Conservation (phyloP, 2,113 vertebrate genomes). For the rabbit (Oryctolagus cuniculus) region mOryCun1.1 NC_091441.1:50518001-50518500, state of each 20-base stretch:
- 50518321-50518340: slow-evolving; percentile 80
- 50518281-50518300: slow-evolving; percentile 46
- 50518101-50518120: background rate
- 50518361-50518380: slow-evolving; percentile 80
- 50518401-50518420: slow-evolving; percentile 69
- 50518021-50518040: background rate
- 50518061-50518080: background rate
- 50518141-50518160: slow-evolving; percentile 23
- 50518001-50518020: background rate
- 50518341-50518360: slow-evolving; percentile 64
- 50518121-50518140: slow-evolving; percentile 44
- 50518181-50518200: slow-evolving; percentile 55
- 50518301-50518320: slow-evolving; percentile 73
- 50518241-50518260: slow-evolving; percentile 69
- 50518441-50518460: slow-evolving; percentile 31
- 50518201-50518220: slow-evolving; percentile 74
- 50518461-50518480: slow-evolving; percentile 15
- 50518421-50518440: slow-evolving; percentile 63
- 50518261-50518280: slow-evolving; percentile 76
- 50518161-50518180: slow-evolving; percentile 27
- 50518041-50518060: background rate
- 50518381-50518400: slow-evolving; percentile 77
- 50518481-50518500: slow-evolving; percentile 45
- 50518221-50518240: slow-evolving; percentile 53
- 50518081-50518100: slow-evolving; percentile 32